phyloP scores from a whole-genome alignment of 1,140 invertebrate species.

The Chironomus tepperi region DNA sequence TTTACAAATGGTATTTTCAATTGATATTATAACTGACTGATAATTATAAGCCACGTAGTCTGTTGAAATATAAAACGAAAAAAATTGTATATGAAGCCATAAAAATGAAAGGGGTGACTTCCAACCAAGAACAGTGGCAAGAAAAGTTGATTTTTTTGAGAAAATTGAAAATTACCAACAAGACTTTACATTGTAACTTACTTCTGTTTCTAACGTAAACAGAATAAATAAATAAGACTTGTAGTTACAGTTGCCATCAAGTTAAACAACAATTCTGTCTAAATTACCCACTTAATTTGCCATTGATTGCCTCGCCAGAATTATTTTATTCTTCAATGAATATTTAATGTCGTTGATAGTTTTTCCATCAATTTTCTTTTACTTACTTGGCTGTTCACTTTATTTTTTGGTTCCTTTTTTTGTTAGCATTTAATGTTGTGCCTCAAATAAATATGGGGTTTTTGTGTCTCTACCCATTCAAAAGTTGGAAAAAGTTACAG shows the following conservation, averaged over 20 bases:
- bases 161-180: constrained; percentile 2
- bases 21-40: constrained; percentile 13
- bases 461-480: no score
- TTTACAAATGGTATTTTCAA: constrained; percentile 2
- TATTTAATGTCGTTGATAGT: constrained; percentile 8
- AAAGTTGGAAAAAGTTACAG: not conserved
- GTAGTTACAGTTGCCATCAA: not conserved
- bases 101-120: not conserved
- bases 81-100: not conserved
- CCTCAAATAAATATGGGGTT: no score
- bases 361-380: not conserved
- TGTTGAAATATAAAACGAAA: not conserved
- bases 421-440: not conserved
- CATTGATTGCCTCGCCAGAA: not conserved
- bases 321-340: not conserved
- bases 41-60: constrained; percentile 4
- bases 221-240: not conserved
- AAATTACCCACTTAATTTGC: constrained; percentile 4
- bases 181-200: not conserved
- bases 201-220: not conserved
- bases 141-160: not conserved
- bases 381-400: no score
- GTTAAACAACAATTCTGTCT: not conserved
- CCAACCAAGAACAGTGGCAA: not conserved
- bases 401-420: not conserved